A percentile compares a stretch with the other conserved stretches of the same genome.
Evolutionary conservation across 2,113 vertebrate species (phyloP).

Genomic region (Percina caprodes): DNA sequence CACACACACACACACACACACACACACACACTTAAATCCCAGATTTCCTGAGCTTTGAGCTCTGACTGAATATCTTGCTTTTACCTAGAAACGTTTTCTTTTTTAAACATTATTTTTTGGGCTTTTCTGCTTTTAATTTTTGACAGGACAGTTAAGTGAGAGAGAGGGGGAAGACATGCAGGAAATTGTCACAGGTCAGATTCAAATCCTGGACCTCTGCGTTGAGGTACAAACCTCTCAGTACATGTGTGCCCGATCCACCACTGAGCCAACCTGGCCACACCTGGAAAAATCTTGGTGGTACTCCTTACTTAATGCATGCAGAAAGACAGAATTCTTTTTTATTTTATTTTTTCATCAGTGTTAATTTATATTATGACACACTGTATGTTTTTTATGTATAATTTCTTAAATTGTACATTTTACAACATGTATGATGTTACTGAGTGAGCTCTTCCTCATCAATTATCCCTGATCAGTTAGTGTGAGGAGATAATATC

Average conservation of each 20-base stretch:
- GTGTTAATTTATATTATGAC: not conserved
- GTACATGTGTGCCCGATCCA: no score
- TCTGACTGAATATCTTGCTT: slow-evolving; percentile 31
- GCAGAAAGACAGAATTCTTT: no score
- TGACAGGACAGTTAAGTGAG: no score
- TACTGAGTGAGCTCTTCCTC: slow-evolving; percentile 38
- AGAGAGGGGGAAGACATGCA: no score
- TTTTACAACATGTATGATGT: not conserved
- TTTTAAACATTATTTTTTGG: no score
- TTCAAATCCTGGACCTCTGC: no score
- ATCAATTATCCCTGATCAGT: slow-evolving; percentile 58
- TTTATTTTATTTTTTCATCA: not conserved
- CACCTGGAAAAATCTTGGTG: slow-evolving; percentile 11
- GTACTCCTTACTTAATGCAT: not conserved
- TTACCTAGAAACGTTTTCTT: slow-evolving; percentile 16
- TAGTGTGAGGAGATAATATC: slow-evolving; percentile 68
- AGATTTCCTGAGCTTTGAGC: slow-evolving; percentile 59
- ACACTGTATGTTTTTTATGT: not conserved
- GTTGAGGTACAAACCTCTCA: no score
- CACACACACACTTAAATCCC: slow-evolving; percentile 41
- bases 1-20: slow-evolving; percentile 18
- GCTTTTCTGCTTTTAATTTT: no score
- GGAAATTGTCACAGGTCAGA: no score
- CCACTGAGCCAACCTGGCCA: no score
- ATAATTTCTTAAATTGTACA: not conserved